Percentiles rank a stretch among this genome's conserved stretches.
Conservation (phyloP, 2,113 vertebrate species). For the Anoura caudifer region DNA sequence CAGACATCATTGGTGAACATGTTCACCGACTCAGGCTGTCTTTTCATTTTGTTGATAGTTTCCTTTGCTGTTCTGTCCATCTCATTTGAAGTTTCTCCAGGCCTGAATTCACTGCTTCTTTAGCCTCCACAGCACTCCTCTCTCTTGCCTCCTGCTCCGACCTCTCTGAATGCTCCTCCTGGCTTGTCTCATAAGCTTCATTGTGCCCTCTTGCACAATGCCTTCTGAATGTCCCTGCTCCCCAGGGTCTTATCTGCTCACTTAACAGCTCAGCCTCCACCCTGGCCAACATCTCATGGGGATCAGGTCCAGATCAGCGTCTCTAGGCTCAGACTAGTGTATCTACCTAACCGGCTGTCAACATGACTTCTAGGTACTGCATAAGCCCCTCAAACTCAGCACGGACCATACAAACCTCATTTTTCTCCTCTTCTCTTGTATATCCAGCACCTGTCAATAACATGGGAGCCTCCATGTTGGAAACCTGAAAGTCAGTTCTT, state of each 20-base stretch:
- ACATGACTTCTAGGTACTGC: not conserved
- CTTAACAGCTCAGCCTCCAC: not conserved
- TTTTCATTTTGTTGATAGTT: too few relatives aligned
- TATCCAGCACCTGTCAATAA: not conserved
- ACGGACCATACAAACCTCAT: not conserved
- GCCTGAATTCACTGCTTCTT: not conserved
- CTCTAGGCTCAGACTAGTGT: not conserved
- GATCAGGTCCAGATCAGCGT: not conserved
- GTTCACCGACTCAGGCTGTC: not conserved
- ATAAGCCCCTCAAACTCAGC: not conserved
- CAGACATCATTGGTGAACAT: not conserved
- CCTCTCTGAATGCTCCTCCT: not conserved
- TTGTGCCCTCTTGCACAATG: not conserved
- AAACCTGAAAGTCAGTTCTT: not conserved
- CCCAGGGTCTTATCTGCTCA: not conserved
- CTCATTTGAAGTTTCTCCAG: not conserved
- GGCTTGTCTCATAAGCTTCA: too few relatives aligned
- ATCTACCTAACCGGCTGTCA: not conserved
- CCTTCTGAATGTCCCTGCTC: not conserved
- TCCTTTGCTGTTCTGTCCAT: not conserved
- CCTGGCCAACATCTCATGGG: not conserved
- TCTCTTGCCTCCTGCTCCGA: too few relatives aligned
- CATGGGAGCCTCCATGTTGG: not conserved
- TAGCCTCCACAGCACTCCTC: rapidly evolving
- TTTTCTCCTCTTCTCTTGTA: not conserved